phyloP scores from a whole-genome alignment of 1,140 invertebrate species.

The Atta colombica region DNA sequence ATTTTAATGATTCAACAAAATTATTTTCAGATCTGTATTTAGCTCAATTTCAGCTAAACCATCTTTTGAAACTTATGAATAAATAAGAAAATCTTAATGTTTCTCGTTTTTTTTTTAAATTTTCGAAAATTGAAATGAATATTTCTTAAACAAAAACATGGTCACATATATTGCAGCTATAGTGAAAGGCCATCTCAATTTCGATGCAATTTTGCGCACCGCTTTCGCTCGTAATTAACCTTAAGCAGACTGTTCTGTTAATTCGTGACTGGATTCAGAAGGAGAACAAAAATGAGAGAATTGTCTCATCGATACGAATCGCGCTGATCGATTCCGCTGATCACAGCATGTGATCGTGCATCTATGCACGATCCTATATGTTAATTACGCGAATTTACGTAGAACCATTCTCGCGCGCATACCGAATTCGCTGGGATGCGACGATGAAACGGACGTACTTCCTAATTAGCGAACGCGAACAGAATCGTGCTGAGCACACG shows the following conservation, averaged over 20 bases:
- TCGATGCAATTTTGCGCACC: constrained; percentile 38
- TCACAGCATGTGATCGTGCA: constrained; percentile 28
- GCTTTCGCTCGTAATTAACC: constrained; percentile 76
- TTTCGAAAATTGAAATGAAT: neutral
- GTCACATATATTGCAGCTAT: neutral
- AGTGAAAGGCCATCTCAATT: constrained; percentile 23
- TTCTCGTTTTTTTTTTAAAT: neutral
- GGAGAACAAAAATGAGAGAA: constrained; percentile 43
- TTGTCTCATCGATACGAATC: neutral
- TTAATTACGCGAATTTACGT: constrained; percentile 59
- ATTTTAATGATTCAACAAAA: too few species aligned
- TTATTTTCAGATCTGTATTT: too few species aligned
- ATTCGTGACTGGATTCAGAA: constrained; percentile 41
- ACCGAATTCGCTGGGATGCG: constrained; percentile 25
- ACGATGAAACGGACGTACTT: constrained; percentile 46
- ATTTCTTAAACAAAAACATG: neutral
- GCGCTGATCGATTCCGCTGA: constrained; percentile 42
- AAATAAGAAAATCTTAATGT: neutral
- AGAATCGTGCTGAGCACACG: constrained; percentile 29
- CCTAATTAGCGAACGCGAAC: constrained; percentile 65
- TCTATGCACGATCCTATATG: neutral
- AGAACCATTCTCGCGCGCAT: constrained; percentile 10
- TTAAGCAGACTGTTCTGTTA: constrained; percentile 47
- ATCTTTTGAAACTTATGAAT: too few species aligned
- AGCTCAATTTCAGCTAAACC: too few species aligned